Conservation (phyloP, 2,797 vertebrate genomes). For the Pseudotriccus pelzelni region DNA sequence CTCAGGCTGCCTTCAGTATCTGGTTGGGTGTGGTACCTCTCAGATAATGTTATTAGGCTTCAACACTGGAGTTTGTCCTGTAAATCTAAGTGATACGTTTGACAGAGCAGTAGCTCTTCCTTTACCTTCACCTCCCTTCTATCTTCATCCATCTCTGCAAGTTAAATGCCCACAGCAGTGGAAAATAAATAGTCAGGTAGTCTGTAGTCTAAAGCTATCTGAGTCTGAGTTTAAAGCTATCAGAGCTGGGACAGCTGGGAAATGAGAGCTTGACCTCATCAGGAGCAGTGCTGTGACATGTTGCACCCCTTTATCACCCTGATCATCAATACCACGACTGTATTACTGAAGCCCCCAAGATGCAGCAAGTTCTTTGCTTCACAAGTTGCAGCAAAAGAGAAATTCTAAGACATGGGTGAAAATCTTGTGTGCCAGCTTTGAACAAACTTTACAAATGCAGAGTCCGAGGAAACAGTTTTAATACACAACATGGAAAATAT, state of each 20-base stretch:
- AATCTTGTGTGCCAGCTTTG: conserved; percentile 43
- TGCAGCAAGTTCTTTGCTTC: conserved; percentile 15
- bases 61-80: background rate
- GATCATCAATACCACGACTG: conserved; percentile 42
- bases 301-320: conserved; percentile 30
- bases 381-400: conserved; percentile 19
- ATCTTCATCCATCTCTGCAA: conserved; percentile 1
- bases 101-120: background rate
- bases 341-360: conserved; percentile 40
- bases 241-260: conserved; percentile 37
- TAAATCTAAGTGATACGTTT: background rate
- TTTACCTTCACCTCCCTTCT: background rate
- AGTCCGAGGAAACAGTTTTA: conserved; percentile 29
- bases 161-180: conserved; percentile 33
- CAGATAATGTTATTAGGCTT: background rate
- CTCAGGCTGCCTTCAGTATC: background rate
- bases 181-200: conserved; percentile 50
- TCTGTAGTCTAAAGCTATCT: background rate
- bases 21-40: background rate
- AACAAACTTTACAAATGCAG: conserved; percentile 37
- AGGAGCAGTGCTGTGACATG: conserved; percentile 41
- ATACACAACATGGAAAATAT: background rate
- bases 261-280: conserved; percentile 20
- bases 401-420: conserved; percentile 46
- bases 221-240: background rate